phyloP scores from a whole-genome alignment of 2,113 vertebrate species.

The Pachycephala philippinensis region DNA sequence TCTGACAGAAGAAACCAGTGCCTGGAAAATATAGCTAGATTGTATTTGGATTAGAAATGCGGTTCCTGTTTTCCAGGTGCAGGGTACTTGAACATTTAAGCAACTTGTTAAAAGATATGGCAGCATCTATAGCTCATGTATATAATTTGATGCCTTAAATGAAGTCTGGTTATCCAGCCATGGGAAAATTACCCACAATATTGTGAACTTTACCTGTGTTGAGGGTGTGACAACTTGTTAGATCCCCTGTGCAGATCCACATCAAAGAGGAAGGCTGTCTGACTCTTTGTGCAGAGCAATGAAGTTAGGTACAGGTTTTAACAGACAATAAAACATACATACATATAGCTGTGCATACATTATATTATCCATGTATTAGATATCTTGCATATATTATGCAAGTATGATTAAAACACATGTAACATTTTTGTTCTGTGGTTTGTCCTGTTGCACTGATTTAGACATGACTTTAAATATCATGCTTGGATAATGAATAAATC shows the following conservation, averaged over 20 bases:
- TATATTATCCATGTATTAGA: neutral
- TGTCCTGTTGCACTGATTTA: neutral
- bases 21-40: neutral
- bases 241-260: too few relatives aligned
- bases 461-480: neutral
- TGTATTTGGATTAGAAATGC: neutral
- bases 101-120: neutral
- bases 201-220: neutral
- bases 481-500: neutral
- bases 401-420: neutral
- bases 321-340: neutral
- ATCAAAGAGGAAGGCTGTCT: neutral
- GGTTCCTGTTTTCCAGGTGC: neutral
- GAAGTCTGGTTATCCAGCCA: neutral
- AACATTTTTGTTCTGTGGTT: neutral
- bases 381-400: neutral
- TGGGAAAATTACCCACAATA: neutral
- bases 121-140: neutral
- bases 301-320: neutral
- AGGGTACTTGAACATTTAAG: neutral
- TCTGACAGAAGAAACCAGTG: neutral
- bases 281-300: neutral
- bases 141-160: neutral
- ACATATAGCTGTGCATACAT: neutral
- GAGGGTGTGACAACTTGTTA: neutral